Evolutionary conservation across 2,113 vertebrate genomes (phyloP).

Genomic region (Misgurnus mizolepis): DNA sequence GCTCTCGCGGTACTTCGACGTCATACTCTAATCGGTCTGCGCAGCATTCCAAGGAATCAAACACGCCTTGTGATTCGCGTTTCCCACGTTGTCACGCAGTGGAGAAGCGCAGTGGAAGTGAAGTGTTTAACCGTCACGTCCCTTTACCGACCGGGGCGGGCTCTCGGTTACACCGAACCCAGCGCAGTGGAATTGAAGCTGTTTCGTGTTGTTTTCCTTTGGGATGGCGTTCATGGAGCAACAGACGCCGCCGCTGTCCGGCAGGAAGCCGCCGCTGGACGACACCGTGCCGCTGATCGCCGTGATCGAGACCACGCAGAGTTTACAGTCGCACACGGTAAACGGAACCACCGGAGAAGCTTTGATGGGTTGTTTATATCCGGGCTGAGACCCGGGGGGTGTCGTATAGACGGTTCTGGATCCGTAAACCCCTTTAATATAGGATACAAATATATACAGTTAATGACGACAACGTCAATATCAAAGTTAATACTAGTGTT

Average conservation of each 20-base stretch:
- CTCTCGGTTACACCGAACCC: conserved; percentile 25
- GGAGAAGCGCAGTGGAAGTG: not conserved
- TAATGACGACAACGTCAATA: not conserved
- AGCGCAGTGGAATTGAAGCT: not conserved
- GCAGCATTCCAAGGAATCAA: too few species aligned
- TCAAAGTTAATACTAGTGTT: not conserved
- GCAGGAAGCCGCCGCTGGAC: conserved; percentile 83
- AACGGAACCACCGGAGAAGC: conserved; percentile 51
- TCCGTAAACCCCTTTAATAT: not conserved
- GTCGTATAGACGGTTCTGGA: not conserved
- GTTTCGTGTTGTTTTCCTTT: conserved; percentile 30
- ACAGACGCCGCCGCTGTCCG: conserved; percentile 59
- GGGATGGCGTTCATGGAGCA: conserved; percentile 90
- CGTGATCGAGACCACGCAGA: conserved; percentile 91
- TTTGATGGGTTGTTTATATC: not conserved
- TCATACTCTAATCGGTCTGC: too few species aligned
- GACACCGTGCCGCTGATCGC: conserved; percentile 88
- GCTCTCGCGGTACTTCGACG: too few species aligned
- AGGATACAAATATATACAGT: not conserved
- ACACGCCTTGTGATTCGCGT: conserved; percentile 25
- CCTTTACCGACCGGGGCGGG: conserved; percentile 27
- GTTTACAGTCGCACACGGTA: conserved; percentile 92
- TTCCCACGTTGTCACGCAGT: conserved; percentile 27
- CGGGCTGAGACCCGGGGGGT: not conserved
- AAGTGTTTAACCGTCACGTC: not conserved